Conservation (phyloP, 1,140 invertebrate genomes). For the Eubasilissa regina region DNA sequence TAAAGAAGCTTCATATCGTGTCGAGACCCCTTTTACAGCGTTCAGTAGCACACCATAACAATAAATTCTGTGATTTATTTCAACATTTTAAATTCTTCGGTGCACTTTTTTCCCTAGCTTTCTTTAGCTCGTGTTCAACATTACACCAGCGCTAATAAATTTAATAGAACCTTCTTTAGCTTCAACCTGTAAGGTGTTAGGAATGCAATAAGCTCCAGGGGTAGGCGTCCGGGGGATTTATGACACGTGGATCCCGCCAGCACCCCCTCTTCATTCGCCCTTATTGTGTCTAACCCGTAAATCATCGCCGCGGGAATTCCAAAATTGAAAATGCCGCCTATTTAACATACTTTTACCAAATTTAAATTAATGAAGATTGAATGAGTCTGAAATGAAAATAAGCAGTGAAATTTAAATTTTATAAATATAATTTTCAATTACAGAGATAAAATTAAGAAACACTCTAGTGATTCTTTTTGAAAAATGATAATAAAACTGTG, state of each 20-base stretch:
- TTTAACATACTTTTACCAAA: background rate
- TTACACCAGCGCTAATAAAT: too few relatives aligned
- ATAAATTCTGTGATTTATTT: too few relatives aligned
- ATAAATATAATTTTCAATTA: background rate
- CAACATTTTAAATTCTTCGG: too few relatives aligned
- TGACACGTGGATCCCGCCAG: background rate
- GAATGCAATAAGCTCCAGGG: conserved; percentile 12
- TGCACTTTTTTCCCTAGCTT: too few relatives aligned
- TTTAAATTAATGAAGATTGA: background rate
- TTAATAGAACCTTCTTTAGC: too few relatives aligned
- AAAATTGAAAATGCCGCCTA: background rate
- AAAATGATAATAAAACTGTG: too few relatives aligned
- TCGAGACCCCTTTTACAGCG: too few relatives aligned
- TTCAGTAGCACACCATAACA: too few relatives aligned
- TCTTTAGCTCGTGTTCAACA: too few relatives aligned
- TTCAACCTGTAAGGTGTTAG: background rate
- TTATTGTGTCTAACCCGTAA: background rate
- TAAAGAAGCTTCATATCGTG: too few relatives aligned
- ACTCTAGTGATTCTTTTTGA: too few relatives aligned
- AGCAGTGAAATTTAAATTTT: background rate
- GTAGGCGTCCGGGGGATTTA: background rate
- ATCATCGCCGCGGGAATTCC: background rate
- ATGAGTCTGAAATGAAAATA: background rate
- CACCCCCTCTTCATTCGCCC: background rate
- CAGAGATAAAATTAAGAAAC: too few relatives aligned